Conservation (phyloP, 1,140 invertebrate species). For the Bradynema listronoti region DNA sequence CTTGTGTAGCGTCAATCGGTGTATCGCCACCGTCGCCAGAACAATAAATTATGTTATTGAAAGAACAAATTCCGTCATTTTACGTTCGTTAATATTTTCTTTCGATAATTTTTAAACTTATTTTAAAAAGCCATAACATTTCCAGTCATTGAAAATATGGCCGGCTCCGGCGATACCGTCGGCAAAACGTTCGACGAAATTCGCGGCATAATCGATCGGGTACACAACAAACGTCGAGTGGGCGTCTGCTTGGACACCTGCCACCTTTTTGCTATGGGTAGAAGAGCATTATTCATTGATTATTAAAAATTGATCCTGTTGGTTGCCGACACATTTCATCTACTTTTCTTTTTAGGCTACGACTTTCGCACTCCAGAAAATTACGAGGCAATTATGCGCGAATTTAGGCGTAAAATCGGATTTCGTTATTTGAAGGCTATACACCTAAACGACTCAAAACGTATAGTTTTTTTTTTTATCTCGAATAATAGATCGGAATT, state of each 20-base stretch:
- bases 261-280: conserved; percentile 64
- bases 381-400: conserved; percentile 59
- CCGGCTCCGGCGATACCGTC: conserved; percentile 62
- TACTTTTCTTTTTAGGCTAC: too few species aligned
- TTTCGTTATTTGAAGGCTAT: conserved; percentile 62
- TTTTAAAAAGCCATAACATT: conserved; percentile 25
- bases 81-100: too few species aligned
- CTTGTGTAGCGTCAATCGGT: conserved; percentile 57
- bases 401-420: conserved; percentile 62
- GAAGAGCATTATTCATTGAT: background rate
- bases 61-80: conserved; percentile 59
- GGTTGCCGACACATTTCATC: background rate
- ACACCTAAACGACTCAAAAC: conserved; percentile 64
- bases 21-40: conserved; percentile 60
- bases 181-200: conserved; percentile 62
- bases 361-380: too few species aligned
- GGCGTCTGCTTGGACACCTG: conserved; percentile 64
- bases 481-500: conserved; percentile 47
- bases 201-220: conserved; percentile 60
- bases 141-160: conserved; percentile 61
- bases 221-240: conserved; percentile 61
- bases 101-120: too few species aligned
- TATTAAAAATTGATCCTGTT: background rate
- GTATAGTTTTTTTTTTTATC: conserved; percentile 42
- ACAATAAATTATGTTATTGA: conserved; percentile 61